Percentiles rank a stretch among this genome's conserved stretches.
Evolutionary conservation across 2,797 vertebrate species (phyloP).

Genomic region (Sebastes itinus): DNA sequence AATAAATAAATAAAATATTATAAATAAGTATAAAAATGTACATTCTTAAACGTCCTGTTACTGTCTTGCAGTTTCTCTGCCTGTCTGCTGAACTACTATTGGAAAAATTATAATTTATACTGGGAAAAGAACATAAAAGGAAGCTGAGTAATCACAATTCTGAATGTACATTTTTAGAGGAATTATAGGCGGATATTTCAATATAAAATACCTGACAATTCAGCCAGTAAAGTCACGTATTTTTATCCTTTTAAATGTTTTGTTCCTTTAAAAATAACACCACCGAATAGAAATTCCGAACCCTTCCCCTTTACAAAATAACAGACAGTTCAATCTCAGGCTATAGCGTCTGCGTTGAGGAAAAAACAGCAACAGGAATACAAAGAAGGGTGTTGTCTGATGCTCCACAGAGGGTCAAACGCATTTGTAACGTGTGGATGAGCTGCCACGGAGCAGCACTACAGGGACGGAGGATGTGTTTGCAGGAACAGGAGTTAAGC

Average conservation of each 20-base stretch:
- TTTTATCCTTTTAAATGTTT: not conserved
- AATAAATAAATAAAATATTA: too few relatives aligned
- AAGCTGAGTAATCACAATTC: not conserved
- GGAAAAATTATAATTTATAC: not conserved
- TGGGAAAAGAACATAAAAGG: not conserved
- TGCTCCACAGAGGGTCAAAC: slow-evolving; percentile 46
- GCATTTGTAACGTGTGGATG: slow-evolving; percentile 57
- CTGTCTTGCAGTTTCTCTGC: not conserved
- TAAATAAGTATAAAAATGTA: not conserved
- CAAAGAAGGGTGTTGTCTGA: slow-evolving; percentile 34
- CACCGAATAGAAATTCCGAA: not conserved
- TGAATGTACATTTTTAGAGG: not conserved
- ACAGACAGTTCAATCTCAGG: not conserved
- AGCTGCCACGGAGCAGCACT: slow-evolving; percentile 46
- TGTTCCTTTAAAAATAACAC: not conserved
- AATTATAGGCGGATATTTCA: not conserved
- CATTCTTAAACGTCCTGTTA: not conserved
- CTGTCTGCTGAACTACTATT: not conserved
- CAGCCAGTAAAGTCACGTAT: not conserved
- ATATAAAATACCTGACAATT: not conserved
- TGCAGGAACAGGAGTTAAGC: slow-evolving; percentile 32
- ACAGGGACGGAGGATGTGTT: slow-evolving; percentile 31
- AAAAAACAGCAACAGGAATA: not conserved
- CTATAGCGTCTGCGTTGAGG: not conserved
- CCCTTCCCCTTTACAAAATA: not conserved